Conservation (phyloP, 1,140 invertebrate genomes). For the Pinna nobilis region DNA sequence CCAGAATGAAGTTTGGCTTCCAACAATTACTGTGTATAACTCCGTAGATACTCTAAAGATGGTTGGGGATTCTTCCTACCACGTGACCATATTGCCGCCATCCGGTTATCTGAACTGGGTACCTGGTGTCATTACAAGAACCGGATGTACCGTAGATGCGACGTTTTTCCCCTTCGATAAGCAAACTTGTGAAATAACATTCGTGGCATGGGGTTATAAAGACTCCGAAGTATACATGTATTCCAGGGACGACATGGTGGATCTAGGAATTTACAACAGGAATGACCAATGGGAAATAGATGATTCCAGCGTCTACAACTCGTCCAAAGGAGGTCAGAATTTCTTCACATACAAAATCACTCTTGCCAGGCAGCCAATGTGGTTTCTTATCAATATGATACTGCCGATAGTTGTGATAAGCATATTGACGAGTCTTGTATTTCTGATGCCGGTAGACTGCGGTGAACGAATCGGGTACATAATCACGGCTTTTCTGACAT, state of each 20-base stretch:
- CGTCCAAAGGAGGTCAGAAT: neutral
- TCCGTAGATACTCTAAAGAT: conserved; percentile 26
- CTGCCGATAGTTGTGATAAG: conserved; percentile 52
- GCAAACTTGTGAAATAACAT: conserved; percentile 28
- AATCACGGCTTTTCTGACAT: conserved; percentile 52
- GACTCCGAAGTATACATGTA: conserved; percentile 22
- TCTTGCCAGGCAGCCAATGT: conserved; percentile 39
- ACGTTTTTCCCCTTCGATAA: conserved; percentile 27
- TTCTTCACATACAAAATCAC: conserved; percentile 33
- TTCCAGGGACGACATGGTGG: conserved; percentile 12
- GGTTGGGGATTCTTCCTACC: conserved; percentile 21
- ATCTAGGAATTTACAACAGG: conserved; percentile 5
- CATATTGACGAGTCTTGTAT: conserved; percentile 46
- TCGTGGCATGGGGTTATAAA: conserved; percentile 21
- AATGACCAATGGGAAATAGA: conserved; percentile 29
- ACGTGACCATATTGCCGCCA: conserved; percentile 17
- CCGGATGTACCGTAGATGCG: conserved; percentile 19
- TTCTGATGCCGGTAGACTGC: conserved; percentile 49
- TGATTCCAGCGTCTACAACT: neutral
- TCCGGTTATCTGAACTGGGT: conserved; percentile 9
- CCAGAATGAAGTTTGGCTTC: conserved; percentile 20
- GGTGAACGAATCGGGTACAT: conserved; percentile 56
- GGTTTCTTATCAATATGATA: conserved; percentile 47
- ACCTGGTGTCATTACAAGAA: conserved; percentile 18
- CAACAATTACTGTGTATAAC: conserved; percentile 26